A percentile compares a stretch with the other conserved stretches of the same genome.
phyloP scores from a whole-genome alignment of 2,888 invertebrate genomes.

The Quadroppia sp. region DNA sequence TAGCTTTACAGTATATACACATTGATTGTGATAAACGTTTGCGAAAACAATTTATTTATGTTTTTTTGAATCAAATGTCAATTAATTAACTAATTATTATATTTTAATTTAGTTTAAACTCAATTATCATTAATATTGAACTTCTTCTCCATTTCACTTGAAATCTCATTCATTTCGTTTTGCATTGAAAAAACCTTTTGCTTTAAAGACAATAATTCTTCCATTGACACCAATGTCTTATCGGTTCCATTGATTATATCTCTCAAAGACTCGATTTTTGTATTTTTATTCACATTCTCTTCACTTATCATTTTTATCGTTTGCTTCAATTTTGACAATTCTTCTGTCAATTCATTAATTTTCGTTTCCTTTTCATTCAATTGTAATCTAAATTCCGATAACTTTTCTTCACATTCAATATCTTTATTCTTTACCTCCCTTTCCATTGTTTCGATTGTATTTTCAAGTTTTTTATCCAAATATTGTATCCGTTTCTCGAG shows the following conservation, averaged over 20 bases:
- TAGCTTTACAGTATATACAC: neutral
- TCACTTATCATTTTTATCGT: neutral
- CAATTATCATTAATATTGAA: slow-evolving; percentile 11
- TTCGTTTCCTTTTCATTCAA: neutral
- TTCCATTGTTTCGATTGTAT: neutral
- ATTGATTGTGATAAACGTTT: no score
- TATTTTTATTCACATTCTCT: neutral
- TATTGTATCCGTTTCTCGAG: neutral
- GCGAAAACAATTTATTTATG: neutral
- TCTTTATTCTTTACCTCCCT: neutral
- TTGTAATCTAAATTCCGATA: neutral
- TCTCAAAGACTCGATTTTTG: slow-evolving; percentile 6
- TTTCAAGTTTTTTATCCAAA: neutral
- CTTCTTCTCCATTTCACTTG: slow-evolving; percentile 17
- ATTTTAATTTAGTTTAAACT: no score
- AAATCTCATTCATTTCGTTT: slow-evolving; percentile 13
- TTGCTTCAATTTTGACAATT: neutral
- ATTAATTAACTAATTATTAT: neutral
- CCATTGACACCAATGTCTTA: slow-evolving; percentile 28
- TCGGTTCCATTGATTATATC: slow-evolving; percentile 19
- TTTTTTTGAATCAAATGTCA: no score
- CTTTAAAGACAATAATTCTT: neutral
- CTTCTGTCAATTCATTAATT: neutral
- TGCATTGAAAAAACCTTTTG: slow-evolving; percentile 20
- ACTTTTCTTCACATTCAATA: neutral